Evolutionary conservation across 2,113 vertebrate genomes (phyloP).

Genomic region (Willisornis vidua): DNA sequence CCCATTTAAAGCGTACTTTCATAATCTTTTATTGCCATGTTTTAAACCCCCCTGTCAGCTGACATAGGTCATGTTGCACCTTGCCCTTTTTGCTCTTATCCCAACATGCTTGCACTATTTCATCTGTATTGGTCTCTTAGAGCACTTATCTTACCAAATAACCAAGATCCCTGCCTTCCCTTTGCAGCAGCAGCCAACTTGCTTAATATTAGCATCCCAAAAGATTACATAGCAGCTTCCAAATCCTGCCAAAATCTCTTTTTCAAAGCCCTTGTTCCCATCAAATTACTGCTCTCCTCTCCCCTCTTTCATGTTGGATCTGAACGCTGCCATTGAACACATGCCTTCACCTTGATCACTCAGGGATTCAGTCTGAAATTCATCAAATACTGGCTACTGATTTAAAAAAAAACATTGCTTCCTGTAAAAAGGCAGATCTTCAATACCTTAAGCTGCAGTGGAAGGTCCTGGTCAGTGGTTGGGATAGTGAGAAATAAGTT

Average conservation of each 20-base stretch:
- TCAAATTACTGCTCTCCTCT: not conserved
- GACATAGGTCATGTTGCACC: not conserved
- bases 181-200: not conserved
- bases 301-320: not conserved
- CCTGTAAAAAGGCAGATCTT: not conserved
- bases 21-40: not conserved
- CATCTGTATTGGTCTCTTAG: not conserved
- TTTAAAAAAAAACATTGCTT: not conserved
- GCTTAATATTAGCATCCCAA: not conserved
- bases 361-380: not conserved
- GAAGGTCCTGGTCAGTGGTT: not conserved
- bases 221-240: not conserved
- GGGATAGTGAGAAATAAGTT: not conserved
- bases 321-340: not conserved
- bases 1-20: not conserved
- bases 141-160: not conserved
- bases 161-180: not conserved
- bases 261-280: not conserved
- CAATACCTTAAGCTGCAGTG: not conserved
- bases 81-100: not conserved
- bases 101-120: not conserved
- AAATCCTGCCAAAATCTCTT: not conserved
- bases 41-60: not conserved
- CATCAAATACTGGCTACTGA: not conserved
- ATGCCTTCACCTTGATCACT: not conserved